Evolutionary conservation across 2,797 vertebrate species (phyloP), one percentile per base, ranked within the genome.

Genomic region (Macrochelys suwanniensis): DNA sequence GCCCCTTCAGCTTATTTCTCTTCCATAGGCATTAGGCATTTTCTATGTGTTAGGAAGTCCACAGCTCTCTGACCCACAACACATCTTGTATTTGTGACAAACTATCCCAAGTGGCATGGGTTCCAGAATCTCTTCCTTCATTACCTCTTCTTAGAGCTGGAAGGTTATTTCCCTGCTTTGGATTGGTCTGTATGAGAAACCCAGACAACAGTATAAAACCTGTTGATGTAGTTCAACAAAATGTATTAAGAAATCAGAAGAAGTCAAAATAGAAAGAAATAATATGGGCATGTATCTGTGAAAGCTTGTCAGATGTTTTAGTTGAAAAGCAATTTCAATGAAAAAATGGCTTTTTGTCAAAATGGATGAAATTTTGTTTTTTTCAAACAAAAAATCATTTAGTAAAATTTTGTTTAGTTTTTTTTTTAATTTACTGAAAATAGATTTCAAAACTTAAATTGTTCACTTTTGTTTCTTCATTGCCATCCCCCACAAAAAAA

Each of bases 151-250:
- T 42, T 47, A 47, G 31, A 77, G 25, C 51, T 19, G 50, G 10
- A 54, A 89, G 2, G 56, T 61, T 95, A 61, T 88, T 93, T 84
- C 79, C 89, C 31, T 81, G 33, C 9, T 88, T n/a, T 86, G n/a
- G 42, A 51, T 6, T 81, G 42, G 1, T 47, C 79, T 92, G 49
- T 6, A 7, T 84, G 12, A 31, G 80, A 88, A 42, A 31, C 15
- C 31, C 11, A 81, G 50, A 49, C 6, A 81, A 92, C 92, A 86
- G 25, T 12, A 12, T 82, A 80, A 61, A 61, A 65, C 42, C 9
- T 78, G 82, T 11, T 81, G 92, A 68, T 84, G 94, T 76, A 85
- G 33, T 80, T 92, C 89, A 85, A 0, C 37, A n/a, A 80, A 21
- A 68, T 82, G 45, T 80, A 49, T 87, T 57, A 45, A 28, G 13